A percentile compares a stretch with the other conserved stretches of the same genome.
Evolutionary conservation across 2,113 vertebrate species (phyloP).

Genomic region (Anarrhichthys ocellatus): DNA sequence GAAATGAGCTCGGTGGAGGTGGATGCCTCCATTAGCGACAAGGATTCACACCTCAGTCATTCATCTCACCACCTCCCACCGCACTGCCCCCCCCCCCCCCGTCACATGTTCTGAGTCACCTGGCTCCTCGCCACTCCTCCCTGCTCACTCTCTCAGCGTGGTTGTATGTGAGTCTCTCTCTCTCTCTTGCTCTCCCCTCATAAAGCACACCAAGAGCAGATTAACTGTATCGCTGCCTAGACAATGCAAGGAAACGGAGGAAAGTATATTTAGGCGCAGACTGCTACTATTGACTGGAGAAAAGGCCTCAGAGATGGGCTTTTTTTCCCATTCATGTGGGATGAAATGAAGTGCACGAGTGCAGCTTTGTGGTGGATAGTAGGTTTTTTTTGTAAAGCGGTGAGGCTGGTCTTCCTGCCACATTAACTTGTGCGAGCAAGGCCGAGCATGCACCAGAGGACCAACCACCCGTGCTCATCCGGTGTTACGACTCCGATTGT

Average conservation of each 20-base stretch:
- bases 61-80: conserved; percentile 68
- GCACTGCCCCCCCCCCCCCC: conserved; percentile 69
- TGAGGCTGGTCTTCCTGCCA: conserved; percentile 29
- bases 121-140: conserved; percentile 56
- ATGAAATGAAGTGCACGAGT: conserved; percentile 65
- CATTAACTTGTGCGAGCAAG: conserved; percentile 42
- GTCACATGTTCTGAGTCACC: conserved; percentile 76
- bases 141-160: conserved; percentile 27
- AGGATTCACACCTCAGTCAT: conserved; percentile 69
- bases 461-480: conserved; percentile 32
- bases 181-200: neutral
- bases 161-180: conserved; percentile 27
- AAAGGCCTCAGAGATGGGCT: conserved; percentile 60
- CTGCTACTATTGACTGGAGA: conserved; percentile 76
- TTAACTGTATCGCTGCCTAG: conserved; percentile 63
- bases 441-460: conserved; percentile 41
- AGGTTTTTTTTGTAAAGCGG: conserved; percentile 46
- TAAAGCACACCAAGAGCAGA: conserved; percentile 34
- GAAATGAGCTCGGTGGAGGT: conserved; percentile 48
- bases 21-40: conserved; percentile 74
- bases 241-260: conserved; percentile 55
- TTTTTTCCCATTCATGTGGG: conserved; percentile 72
- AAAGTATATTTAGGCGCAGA: conserved; percentile 79
- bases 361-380: conserved; percentile 61
- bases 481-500: conserved; percentile 37